Evolutionary conservation across 2,888 invertebrate species (phyloP).

Genomic region (Panzeria rudis): DNA sequence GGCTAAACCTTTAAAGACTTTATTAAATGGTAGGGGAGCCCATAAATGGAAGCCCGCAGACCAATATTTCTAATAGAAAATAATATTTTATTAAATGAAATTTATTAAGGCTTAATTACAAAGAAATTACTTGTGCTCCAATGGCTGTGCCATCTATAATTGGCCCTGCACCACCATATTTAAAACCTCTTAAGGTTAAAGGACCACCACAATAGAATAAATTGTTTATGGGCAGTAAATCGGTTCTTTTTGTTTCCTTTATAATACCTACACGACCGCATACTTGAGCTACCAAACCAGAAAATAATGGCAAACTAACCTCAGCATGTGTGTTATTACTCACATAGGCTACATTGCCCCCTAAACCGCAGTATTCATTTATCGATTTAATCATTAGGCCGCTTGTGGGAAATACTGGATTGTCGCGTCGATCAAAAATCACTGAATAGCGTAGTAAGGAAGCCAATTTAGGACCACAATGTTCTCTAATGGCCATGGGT

Average conservation of each 20-base stretch:
- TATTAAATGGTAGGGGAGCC: constrained; percentile 94
- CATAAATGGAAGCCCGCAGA: constrained; percentile 93
- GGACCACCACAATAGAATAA: constrained; percentile 90
- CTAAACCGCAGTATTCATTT: constrained; percentile 93
- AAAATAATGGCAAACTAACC: constrained; percentile 87
- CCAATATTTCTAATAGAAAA: constrained; percentile 89
- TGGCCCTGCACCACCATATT: constrained; percentile 93
- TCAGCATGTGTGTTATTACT: constrained; percentile 92
- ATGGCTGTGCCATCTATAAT: constrained; percentile 90
- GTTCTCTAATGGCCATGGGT: constrained; percentile 94
- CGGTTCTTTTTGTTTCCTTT: constrained; percentile 79
- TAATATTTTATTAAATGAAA: neutral
- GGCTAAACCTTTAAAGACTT: constrained; percentile 90
- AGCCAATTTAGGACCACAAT: constrained; percentile 93
- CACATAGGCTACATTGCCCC: constrained; percentile 95
- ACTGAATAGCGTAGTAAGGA: constrained; percentile 93
- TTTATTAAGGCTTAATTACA: neutral
- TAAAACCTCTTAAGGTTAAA: constrained; percentile 93
- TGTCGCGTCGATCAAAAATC: constrained; percentile 91
- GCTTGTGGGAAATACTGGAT: constrained; percentile 90
- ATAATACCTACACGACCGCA: constrained; percentile 81
- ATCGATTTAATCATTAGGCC: constrained; percentile 90
- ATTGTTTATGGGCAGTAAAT: constrained; percentile 80
- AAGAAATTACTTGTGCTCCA: constrained; percentile 86
- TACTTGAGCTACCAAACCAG: constrained; percentile 82